Percentiles rank a stretch among this genome's conserved stretches.
Evolutionary conservation across 2,888 invertebrate genomes (phyloP).

Genomic region (Cistogaster globosa): DNA sequence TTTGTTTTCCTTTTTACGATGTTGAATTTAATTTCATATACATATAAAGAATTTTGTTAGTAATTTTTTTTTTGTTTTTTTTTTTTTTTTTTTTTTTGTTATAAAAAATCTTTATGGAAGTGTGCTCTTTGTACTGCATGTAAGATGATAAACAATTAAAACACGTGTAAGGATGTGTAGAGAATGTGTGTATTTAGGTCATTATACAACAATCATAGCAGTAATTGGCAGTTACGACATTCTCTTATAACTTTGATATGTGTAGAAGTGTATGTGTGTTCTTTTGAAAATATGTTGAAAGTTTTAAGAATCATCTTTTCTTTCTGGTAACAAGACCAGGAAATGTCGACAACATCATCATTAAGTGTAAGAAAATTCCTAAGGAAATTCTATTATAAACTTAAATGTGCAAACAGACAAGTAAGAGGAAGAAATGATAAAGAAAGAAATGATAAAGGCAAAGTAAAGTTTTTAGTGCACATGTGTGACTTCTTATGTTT

Average conservation of each 20-base stretch:
- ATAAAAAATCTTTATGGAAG: no score
- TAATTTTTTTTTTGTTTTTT: no score
- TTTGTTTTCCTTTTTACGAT: no score
- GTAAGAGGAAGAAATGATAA: no score
- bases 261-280: not conserved
- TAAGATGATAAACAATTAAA: slow-evolving; percentile 49
- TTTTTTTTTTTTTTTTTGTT: no score
- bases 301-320: slow-evolving; percentile 5
- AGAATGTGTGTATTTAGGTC: slow-evolving; percentile 7
- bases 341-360: slow-evolving; percentile 39
- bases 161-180: not conserved
- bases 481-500: no score
- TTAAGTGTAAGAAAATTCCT: slow-evolving; percentile 62
- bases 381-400: slow-evolving; percentile 57
- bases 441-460: no score
- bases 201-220: slow-evolving; percentile 28
- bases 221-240: slow-evolving; percentile 61
- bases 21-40: no score
- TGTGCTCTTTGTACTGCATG: slow-evolving; percentile 4
- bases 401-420: slow-evolving; percentile 3
- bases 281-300: no score
- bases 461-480: no score
- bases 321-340: slow-evolving; percentile 16
- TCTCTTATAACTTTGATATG: slow-evolving; percentile 14
- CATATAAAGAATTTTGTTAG: no score